Conservation (phyloP, 2,797 vertebrate genomes). For the Malacoraja senta region DNA sequence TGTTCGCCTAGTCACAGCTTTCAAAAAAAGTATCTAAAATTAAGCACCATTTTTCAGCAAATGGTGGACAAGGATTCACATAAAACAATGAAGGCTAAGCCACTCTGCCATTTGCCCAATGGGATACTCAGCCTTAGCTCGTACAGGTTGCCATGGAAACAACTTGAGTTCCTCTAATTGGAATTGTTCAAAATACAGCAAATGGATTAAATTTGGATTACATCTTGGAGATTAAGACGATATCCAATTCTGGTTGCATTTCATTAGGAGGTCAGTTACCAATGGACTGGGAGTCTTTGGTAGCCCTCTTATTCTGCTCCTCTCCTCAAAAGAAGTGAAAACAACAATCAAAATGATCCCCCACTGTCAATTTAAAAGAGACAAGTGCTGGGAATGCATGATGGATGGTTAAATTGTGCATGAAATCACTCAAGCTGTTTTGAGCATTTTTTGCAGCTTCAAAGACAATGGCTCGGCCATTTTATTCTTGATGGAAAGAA, state of each 20-base stretch:
- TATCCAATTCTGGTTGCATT: neutral
- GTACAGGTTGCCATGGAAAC: neutral
- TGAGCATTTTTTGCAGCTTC: neutral
- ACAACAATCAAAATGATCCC: neutral
- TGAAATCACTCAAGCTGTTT: constrained; percentile 26
- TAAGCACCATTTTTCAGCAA: neutral
- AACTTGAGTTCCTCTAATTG: neutral
- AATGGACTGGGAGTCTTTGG: neutral
- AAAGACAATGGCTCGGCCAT: neutral
- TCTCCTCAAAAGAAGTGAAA: neutral
- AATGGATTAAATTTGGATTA: neutral
- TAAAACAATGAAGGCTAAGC: neutral
- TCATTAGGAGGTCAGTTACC: neutral
- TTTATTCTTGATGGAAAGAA: neutral
- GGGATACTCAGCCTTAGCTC: neutral
- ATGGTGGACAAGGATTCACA: neutral
- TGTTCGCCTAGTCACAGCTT: too few relatives aligned
- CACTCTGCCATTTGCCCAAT: neutral
- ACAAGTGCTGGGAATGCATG: neutral
- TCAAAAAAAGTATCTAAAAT: neutral
- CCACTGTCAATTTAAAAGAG: neutral
- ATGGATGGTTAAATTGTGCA: constrained; percentile 26
- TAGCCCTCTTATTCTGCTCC: neutral
- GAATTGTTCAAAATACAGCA: neutral
- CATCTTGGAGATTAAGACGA: neutral